A percentile compares a stretch with the other conserved stretches of the same genome.
Evolutionary conservation across 2,888 invertebrate species (phyloP).

Genomic region (Trileptium ribeirensis): DNA sequence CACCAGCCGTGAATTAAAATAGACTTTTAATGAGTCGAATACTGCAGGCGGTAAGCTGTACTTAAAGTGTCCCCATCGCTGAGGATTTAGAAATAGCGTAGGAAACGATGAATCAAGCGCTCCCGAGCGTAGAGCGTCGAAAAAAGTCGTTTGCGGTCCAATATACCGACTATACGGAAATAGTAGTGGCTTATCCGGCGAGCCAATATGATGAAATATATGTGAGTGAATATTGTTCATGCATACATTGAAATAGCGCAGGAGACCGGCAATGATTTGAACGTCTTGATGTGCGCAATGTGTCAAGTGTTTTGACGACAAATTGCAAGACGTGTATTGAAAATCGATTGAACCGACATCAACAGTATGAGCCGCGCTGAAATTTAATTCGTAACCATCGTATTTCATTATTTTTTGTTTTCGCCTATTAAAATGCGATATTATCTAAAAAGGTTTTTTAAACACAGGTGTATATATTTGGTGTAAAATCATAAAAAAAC

Average conservation of each 20-base stretch:
- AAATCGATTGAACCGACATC: not conserved
- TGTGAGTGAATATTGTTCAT: not conserved
- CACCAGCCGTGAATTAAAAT: not conserved
- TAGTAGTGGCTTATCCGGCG: not conserved
- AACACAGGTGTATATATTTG: too few species aligned
- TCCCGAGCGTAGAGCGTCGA: not conserved
- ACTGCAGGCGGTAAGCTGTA: not conserved
- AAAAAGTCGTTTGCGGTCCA: not conserved
- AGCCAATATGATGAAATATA: not conserved
- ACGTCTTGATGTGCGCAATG: not conserved
- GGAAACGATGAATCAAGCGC: not conserved
- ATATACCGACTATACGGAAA: not conserved
- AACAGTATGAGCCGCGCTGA: not conserved
- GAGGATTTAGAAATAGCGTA: not conserved
- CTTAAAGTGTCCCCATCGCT: not conserved
- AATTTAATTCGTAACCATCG: not conserved
- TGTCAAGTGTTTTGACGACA: not conserved
- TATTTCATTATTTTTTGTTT: not conserved
- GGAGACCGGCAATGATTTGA: not conserved
- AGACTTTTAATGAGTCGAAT: not conserved
- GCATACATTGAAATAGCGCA: not conserved
- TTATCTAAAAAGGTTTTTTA: too few species aligned
- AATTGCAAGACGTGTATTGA: not conserved
- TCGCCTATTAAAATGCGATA: too few species aligned
- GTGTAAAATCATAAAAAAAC: too few species aligned